Evolutionary conservation across 2,113 vertebrate genomes (phyloP), one percentile per base, ranked within the genome.

Genomic region (Chionis minor): DNA sequence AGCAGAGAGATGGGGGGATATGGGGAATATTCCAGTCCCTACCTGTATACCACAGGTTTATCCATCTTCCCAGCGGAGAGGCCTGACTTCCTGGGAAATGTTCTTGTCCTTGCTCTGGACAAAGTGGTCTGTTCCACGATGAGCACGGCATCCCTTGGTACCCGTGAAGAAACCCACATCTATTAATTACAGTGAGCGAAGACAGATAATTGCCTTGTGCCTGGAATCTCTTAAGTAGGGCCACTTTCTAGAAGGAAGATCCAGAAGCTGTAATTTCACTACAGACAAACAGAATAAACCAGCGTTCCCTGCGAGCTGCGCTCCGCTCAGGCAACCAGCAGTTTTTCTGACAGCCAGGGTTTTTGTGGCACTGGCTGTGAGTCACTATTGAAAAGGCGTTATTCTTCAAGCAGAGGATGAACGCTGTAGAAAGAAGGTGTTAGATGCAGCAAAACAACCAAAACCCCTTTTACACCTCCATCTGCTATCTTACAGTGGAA

Each of bases 331-430:
- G 40, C 49, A 10, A 79, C 56, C 86, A 93, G 92, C 84, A 84
- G 75, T 66, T 92, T 58, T 65, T 32, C 86, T 91, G 83, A 56
- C 92, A 92, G 92, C 58, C 81, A 5, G 73, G 81, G 82, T 91
- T 86, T 94, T 61, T 75, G 91, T 85, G 62, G 81, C 80, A 9
- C 89, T 84, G 89, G 32, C 86, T 94, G 56, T 72, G 94, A 96
- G 89, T 91, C 92, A 92, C 86, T 82, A 73, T 24, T 87, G 87
- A 52, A 84, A 75, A 83, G 19, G 52, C 8, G 21, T 84, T 95
- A 47, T 92, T 92, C 94, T 75, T 89, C 54, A 96, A 92, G 35
- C 72, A 90, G 69, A 79, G 91, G 94, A 95, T 40, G 55, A 62
- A 55, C 4, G 4, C 63, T 92, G 71, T n/a, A 38, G 69, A 74